Evolutionary conservation across 2,888 invertebrate genomes (phyloP).

Genomic region (Melikaiella ostensackeni): DNA sequence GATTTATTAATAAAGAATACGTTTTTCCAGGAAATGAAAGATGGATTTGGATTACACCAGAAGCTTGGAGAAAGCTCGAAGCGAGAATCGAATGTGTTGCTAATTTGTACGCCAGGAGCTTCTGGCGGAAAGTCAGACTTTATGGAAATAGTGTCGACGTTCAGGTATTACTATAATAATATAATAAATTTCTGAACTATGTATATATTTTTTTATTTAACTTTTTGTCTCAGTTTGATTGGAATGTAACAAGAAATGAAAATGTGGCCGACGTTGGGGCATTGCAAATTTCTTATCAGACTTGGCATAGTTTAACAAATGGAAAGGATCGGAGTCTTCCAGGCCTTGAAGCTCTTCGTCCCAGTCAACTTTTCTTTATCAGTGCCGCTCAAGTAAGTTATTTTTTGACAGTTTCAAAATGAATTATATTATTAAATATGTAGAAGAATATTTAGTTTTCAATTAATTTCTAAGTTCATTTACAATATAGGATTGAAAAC

Average conservation of each 20-base stretch:
- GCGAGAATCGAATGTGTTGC: slow-evolving; percentile 77
- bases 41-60: slow-evolving; percentile 75
- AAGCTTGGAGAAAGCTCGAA: slow-evolving; percentile 75
- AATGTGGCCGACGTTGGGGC: slow-evolving; percentile 79
- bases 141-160: slow-evolving; percentile 77
- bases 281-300: slow-evolving; percentile 77
- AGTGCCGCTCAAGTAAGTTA: slow-evolving; percentile 78
- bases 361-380: slow-evolving; percentile 79
- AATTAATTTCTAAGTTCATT: no score
- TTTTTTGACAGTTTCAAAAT: not conserved
- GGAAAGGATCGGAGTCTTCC: slow-evolving; percentile 76
- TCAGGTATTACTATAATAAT: slow-evolving; percentile 68
- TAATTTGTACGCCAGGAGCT: slow-evolving; percentile 76
- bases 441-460: no score
- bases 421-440: no score
- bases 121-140: slow-evolving; percentile 76
- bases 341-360: slow-evolving; percentile 75
- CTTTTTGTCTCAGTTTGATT: slow-evolving; percentile 76
- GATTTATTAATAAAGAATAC: not conserved
- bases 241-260: slow-evolving; percentile 79
- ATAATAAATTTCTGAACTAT: not conserved
- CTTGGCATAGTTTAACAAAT: slow-evolving; percentile 74
- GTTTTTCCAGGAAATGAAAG: slow-evolving; percentile 62
- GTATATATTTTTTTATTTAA: slow-evolving; percentile 5
- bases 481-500: not conserved